Evolutionary conservation across 2,797 vertebrate species (phyloP).

Genomic region (Echeneis naucrates): DNA sequence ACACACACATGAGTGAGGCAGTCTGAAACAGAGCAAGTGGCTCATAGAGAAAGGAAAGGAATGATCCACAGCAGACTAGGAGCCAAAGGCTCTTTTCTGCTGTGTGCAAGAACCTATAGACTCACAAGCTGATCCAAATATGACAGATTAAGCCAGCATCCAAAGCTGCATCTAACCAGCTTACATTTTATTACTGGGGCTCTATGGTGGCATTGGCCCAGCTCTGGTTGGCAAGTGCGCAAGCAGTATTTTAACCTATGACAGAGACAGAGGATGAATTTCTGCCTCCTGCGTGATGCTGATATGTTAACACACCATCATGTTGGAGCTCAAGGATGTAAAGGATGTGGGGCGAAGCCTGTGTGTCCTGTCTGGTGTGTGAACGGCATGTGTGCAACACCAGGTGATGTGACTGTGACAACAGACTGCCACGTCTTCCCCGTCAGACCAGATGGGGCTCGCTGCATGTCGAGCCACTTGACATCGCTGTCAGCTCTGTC

Average conservation of each 20-base stretch:
- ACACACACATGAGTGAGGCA: slow-evolving; percentile 11
- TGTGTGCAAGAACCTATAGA: slow-evolving; percentile 4
- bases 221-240: slow-evolving; percentile 29
- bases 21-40: not conserved
- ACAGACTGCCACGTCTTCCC: slow-evolving; percentile 69
- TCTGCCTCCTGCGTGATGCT: slow-evolving; percentile 2
- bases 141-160: slow-evolving; percentile 52
- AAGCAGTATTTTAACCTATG: slow-evolving; percentile 29
- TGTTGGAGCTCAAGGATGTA: slow-evolving; percentile 9
- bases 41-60: not conserved
- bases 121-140: slow-evolving; percentile 25
- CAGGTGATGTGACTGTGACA: slow-evolving; percentile 60
- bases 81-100: not conserved
- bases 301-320: not conserved
- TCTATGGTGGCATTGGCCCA: slow-evolving; percentile 30
- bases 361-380: not conserved
- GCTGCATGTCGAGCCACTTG: slow-evolving; percentile 76
- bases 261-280: slow-evolving; percentile 23
- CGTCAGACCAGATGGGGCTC: slow-evolving; percentile 81
- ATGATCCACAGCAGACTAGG: not conserved
- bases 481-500: slow-evolving; percentile 83
- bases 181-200: slow-evolving; percentile 50
- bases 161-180: slow-evolving; percentile 51
- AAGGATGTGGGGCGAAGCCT: slow-evolving; percentile 24
- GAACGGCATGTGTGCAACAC: slow-evolving; percentile 19